Percentiles rank a stretch among this genome's conserved stretches.
Conservation (phyloP, 2,888 invertebrate genomes). For the Drosophila mayaguana region DNA sequence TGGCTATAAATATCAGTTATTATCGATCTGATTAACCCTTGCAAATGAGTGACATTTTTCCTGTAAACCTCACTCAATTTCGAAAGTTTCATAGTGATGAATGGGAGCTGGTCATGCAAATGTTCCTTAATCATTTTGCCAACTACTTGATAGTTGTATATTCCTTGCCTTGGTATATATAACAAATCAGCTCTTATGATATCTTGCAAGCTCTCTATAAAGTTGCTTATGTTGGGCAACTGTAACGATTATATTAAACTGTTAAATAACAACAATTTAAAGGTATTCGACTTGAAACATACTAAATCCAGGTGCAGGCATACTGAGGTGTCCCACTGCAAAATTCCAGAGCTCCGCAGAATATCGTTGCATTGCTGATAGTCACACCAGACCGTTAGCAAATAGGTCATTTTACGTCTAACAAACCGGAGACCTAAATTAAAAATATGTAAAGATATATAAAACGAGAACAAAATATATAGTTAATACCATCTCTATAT, state of each 20-base stretch:
- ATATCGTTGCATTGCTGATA: not conserved
- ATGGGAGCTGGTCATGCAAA: not conserved
- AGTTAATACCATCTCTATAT: slow-evolving; percentile 2
- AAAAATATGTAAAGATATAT: not conserved
- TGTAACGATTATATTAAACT: not conserved
- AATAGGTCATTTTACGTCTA: slow-evolving; percentile 86
- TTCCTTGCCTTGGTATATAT: not conserved
- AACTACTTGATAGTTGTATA: not conserved
- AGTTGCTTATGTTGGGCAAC: slow-evolving; percentile 17
- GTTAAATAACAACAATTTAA: no score
- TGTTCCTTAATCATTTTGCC: not conserved
- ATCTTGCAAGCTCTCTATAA: not conserved
- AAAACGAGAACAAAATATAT: not conserved
- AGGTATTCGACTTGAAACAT: not conserved
- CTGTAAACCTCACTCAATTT: not conserved
- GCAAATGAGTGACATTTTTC: not conserved
- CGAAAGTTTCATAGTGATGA: not conserved
- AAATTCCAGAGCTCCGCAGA: not conserved
- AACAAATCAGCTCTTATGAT: slow-evolving; percentile 1
- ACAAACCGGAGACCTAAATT: slow-evolving; percentile 88
- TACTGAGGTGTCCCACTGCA: slow-evolving; percentile 83
- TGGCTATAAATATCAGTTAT: slow-evolving; percentile 22
- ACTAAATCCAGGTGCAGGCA: slow-evolving; percentile 26
- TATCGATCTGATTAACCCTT: not conserved
- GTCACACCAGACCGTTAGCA: slow-evolving; percentile 82